These are phyloP conservation scores for Saccostrea echinata DNA, from an alignment of 1,140 invertebrate species.

Conservation along the genomic window DNA sequence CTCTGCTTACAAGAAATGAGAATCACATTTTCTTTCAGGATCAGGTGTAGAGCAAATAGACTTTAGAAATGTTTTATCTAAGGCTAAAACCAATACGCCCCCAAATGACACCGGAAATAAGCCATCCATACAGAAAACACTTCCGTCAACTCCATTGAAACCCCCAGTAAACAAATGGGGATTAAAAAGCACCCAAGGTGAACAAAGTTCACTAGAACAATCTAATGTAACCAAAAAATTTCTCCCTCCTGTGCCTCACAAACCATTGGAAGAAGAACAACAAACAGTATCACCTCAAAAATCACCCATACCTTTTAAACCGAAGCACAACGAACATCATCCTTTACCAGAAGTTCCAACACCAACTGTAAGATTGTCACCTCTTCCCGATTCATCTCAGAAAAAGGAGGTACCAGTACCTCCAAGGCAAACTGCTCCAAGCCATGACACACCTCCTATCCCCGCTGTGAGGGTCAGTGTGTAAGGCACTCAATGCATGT, in stretches of 20 bases:
- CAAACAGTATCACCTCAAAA: background rate
- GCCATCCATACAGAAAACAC: background rate
- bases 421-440: background rate
- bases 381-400: background rate
- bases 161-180: background rate
- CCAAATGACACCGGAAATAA: conserved; percentile 2
- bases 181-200: background rate
- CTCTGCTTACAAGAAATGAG: background rate
- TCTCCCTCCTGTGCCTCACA: background rate
- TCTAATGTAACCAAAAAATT: background rate
- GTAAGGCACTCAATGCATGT: background rate
- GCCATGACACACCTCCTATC: background rate
- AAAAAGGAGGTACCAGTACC: background rate
- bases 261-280: background rate
- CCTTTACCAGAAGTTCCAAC: background rate
- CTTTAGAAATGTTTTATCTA: conserved; percentile 1
- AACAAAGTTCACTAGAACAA: background rate
- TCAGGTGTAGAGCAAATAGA: background rate
- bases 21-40: background rate
- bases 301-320: background rate
- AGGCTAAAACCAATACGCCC: background rate
- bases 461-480: background rate
- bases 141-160: background rate
- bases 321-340: background rate
- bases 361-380: background rate